Evolutionary conservation across 2,888 invertebrate genomes (phyloP).

Genomic region (Eupithecia dodoneata): DNA sequence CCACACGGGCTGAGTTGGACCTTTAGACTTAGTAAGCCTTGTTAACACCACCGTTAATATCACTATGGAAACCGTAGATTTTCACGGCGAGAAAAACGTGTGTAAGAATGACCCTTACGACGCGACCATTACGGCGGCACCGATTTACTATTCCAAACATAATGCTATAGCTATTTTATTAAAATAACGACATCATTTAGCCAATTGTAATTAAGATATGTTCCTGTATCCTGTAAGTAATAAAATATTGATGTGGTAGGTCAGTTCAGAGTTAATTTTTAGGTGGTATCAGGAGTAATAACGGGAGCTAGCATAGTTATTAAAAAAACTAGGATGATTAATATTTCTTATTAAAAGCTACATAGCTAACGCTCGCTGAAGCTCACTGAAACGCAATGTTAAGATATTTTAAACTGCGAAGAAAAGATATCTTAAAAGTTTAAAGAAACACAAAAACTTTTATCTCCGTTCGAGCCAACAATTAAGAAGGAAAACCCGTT

Average conservation of each 20-base stretch:
- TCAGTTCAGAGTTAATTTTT: not conserved
- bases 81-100: no score
- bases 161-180: no score
- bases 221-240: not conserved
- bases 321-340: not conserved
- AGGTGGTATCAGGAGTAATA: not conserved
- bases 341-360: not conserved
- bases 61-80: no score
- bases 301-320: not conserved
- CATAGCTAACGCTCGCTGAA: not conserved
- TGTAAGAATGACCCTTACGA: no score
- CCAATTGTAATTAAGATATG: not conserved
- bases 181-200: not conserved
- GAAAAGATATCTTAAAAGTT: not conserved
- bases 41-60: no score
- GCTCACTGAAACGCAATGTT: not conserved
- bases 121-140: no score
- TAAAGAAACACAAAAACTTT: not conserved
- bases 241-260: not conserved
- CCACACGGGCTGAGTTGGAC: no score
- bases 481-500: constrained; percentile 1
- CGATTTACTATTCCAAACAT: no score
- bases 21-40: no score
- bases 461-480: not conserved
- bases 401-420: not conserved